Evolutionary conservation across 2,113 vertebrate genomes (phyloP).

Genomic region (Pterophyllum scalare): DNA sequence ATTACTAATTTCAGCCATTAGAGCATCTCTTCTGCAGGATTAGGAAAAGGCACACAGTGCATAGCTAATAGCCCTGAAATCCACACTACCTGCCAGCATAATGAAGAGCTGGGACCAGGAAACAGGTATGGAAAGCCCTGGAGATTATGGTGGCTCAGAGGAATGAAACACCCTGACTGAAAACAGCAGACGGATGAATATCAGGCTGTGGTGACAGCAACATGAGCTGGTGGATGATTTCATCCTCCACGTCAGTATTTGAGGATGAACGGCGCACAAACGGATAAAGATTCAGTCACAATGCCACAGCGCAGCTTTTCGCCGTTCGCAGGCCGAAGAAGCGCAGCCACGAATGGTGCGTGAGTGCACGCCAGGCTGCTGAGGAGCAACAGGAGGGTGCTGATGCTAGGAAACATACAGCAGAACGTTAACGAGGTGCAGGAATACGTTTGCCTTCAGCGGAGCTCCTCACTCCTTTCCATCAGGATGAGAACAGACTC

Average conservation of each 20-base stretch:
- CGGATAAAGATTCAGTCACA: neutral
- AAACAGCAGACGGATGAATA: neutral
- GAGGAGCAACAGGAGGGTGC: neutral
- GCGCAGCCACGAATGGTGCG: conserved; percentile 40
- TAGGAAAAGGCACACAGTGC: conserved; percentile 21
- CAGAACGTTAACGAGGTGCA: neutral
- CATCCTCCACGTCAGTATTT: neutral
- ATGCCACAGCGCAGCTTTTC: neutral
- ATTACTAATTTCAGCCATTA: conserved; percentile 49
- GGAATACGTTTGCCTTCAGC: fast-evolving
- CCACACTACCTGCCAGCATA: neutral
- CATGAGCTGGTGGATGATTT: neutral
- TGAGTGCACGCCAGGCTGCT: neutral
- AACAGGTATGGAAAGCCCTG: neutral
- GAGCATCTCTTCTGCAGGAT: conserved; percentile 27
- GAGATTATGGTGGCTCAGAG: neutral
- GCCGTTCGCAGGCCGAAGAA: conserved; percentile 8
- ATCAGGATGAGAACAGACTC: neutral
- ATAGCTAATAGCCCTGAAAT: neutral
- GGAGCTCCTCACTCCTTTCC: fast-evolving
- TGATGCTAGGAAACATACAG: neutral
- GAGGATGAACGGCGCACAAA: too few relatives aligned
- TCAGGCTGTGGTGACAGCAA: neutral
- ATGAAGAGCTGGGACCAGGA: neutral
- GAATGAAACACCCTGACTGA: conserved; percentile 9